phyloP scores from a whole-genome alignment of 2,113 vertebrate species.

The Corvus moneduloides region DNA sequence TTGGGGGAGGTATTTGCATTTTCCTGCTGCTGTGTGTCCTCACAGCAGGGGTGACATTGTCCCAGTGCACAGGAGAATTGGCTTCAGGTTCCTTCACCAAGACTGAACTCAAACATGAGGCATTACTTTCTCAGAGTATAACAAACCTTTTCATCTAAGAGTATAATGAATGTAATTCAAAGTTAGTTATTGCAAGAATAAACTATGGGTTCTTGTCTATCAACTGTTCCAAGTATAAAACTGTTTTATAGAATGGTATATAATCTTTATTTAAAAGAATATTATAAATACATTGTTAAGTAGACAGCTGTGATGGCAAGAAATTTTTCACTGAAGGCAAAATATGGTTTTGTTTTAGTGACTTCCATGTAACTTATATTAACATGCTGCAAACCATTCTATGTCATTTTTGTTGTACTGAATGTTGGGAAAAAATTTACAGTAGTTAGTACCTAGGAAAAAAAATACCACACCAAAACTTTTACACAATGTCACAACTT shows the following conservation, averaged over 20 bases:
- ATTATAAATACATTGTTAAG: neutral
- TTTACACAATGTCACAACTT: neutral
- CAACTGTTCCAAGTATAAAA: neutral
- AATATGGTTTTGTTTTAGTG: neutral
- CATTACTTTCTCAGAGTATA: neutral
- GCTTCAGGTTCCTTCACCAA: neutral
- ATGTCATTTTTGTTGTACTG: neutral
- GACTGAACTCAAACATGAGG: neutral
- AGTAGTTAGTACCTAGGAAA: neutral
- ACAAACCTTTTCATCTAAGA: neutral
- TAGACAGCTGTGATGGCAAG: neutral
- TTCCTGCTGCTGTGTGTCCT: neutral
- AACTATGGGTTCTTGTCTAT: neutral
- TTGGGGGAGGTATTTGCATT: neutral
- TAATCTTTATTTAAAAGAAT: conserved; percentile 8
- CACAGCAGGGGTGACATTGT: accelerated
- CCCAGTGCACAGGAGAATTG: neutral
- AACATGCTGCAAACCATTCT: neutral
- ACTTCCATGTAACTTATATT: neutral
- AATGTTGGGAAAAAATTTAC: neutral
- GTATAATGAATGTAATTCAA: neutral
- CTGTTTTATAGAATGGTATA: neutral
- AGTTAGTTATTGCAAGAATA: neutral
- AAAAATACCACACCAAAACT: neutral
- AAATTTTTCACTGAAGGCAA: neutral